Evolutionary conservation across 1,140 invertebrate genomes (phyloP).

Genomic region (Platorchestia sp.): DNA sequence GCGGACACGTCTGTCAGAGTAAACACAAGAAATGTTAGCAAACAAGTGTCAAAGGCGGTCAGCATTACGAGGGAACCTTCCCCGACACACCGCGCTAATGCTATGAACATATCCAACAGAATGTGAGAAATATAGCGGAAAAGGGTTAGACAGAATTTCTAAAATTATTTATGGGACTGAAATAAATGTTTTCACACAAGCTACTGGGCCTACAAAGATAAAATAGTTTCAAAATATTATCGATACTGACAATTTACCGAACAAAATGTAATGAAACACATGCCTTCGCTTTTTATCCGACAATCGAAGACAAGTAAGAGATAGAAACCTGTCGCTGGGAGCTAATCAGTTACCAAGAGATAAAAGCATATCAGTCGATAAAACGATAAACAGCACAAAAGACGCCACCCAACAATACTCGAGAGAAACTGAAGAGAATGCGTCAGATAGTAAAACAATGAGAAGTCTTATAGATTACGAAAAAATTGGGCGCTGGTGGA

Average conservation of each 20-base stretch:
- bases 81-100: neutral
- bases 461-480: neutral
- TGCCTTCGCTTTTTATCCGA: neutral
- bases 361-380: neutral
- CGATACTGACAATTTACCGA: neutral
- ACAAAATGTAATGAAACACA: neutral
- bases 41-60: constrained; percentile 21
- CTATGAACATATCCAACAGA: neutral
- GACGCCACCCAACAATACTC: neutral
- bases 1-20: neutral
- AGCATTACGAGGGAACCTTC: neutral
- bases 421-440: neutral
- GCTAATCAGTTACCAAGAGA: neutral
- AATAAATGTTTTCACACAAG: neutral
- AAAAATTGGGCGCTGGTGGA: neutral
- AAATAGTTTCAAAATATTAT: neutral
- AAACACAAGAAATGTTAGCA: constrained; percentile 36
- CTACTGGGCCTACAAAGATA: neutral
- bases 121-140: neutral
- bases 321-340: neutral
- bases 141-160: neutral
- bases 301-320: neutral
- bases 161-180: neutral
- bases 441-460: neutral
- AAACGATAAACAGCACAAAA: neutral